phyloP scores from a whole-genome alignment of 2,888 invertebrate genomes.

The Campoplex capitator region DNA sequence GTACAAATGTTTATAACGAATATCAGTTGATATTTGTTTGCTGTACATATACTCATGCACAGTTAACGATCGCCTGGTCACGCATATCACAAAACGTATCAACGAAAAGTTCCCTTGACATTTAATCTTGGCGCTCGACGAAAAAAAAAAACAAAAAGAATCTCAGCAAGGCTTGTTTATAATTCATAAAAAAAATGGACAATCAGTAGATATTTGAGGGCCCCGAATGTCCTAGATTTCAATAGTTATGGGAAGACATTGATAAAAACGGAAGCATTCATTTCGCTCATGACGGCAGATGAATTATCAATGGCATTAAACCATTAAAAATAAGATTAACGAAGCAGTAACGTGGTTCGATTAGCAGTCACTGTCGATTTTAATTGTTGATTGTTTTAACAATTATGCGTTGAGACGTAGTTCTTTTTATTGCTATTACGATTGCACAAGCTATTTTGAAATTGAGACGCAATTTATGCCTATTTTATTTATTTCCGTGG shows the following conservation, averaged over 20 bases:
- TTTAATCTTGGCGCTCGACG: conserved; percentile 20
- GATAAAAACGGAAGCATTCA: neutral
- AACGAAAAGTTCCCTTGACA: neutral
- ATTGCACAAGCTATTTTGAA: neutral
- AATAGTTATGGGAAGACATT: neutral
- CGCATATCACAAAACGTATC: conserved; percentile 15
- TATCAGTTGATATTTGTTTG: neutral
- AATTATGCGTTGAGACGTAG: too few species aligned
- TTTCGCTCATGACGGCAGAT: neutral
- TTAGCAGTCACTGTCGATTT: neutral
- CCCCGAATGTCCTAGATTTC: neutral
- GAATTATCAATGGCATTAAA: neutral
- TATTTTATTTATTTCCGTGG: conserved; percentile 2
- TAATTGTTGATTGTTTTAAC: neutral
- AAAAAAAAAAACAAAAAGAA: conserved; percentile 10
- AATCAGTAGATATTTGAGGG: neutral
- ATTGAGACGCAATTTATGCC: neutral
- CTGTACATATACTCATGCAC: neutral
- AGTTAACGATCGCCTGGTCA: conserved; percentile 17
- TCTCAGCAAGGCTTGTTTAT: neutral
- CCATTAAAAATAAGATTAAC: neutral
- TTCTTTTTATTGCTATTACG: neutral
- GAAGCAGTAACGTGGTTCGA: neutral
- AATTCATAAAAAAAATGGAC: neutral
- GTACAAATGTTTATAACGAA: neutral